Percentiles rank a stretch among this genome's conserved stretches.
Evolutionary conservation across 2,888 invertebrate species (phyloP).

Genomic region (Melieria picta): DNA sequence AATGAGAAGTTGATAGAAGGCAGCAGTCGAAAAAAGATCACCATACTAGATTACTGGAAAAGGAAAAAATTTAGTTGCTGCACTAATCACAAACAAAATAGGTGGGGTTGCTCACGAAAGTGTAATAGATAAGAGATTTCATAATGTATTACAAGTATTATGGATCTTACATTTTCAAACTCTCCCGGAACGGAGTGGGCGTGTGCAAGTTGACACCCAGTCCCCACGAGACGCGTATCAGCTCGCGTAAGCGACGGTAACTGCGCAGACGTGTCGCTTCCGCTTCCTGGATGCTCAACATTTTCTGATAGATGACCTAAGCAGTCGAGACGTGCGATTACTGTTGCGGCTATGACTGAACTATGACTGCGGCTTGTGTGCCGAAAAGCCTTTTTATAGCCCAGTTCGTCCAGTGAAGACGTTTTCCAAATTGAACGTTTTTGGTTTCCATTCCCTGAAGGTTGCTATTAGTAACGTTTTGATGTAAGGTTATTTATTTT

Average conservation of each 20-base stretch:
- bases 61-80: background rate
- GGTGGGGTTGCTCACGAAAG: background rate
- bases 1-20: slow-evolving; percentile 53
- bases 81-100: background rate
- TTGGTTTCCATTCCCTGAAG: too few relatives aligned
- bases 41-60: slow-evolving; percentile 45
- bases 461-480: too few relatives aligned
- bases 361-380: too few relatives aligned
- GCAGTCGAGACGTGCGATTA: too few relatives aligned
- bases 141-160: background rate
- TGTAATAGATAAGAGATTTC: slow-evolving; percentile 3
- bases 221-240: background rate
- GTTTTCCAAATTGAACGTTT: too few relatives aligned
- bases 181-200: slow-evolving; percentile 2
- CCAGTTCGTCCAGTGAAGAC: too few relatives aligned
- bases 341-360: too few relatives aligned
- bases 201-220: background rate
- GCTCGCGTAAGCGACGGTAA: background rate
- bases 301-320: background rate
- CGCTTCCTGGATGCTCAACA: background rate
- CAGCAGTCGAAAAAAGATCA: slow-evolving; percentile 51
- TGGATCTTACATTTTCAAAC: slow-evolving; percentile 1
- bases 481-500: too few relatives aligned
- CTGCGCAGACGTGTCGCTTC: background rate
- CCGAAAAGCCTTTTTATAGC: too few relatives aligned